These are phyloP conservation scores for Neosalanx taihuensis DNA, from an alignment of 2,797 vertebrate genomes.

Conservation along the genomic window DNA sequence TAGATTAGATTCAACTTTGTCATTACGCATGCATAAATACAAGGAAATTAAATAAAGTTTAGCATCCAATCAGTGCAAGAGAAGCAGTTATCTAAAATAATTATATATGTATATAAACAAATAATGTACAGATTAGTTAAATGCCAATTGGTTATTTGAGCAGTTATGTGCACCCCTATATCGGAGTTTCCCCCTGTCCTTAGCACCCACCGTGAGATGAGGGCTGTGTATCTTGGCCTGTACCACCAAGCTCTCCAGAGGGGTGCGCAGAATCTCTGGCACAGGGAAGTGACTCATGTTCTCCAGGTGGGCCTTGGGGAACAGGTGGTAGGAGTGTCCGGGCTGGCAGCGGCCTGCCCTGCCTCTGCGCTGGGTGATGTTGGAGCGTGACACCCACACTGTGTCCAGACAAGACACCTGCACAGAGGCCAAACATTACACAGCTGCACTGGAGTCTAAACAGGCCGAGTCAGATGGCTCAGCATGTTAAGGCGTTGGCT, in stretches of 20 bases:
- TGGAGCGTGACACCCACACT: slow-evolving; percentile 90
- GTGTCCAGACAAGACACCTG: slow-evolving; percentile 96
- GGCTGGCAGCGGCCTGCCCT: slow-evolving; percentile 94
- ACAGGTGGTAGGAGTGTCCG: slow-evolving; percentile 91
- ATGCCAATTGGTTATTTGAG: too few species aligned
- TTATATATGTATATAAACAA: too few species aligned
- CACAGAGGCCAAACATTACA: background rate
- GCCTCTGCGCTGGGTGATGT: slow-evolving; percentile 89
- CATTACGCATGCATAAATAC: too few species aligned
- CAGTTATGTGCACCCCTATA: background rate
- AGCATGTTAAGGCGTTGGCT: too few species aligned
- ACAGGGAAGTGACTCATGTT: slow-evolving; percentile 85
- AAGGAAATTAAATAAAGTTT: too few species aligned
- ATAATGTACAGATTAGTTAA: too few species aligned
- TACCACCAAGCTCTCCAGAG: slow-evolving; percentile 90
- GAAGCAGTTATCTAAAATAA: too few species aligned
- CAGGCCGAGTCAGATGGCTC: too few species aligned
- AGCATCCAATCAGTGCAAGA: too few species aligned
- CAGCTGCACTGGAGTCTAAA: background rate
- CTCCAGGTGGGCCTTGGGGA: slow-evolving; percentile 80
- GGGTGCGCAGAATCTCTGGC: slow-evolving; percentile 94
- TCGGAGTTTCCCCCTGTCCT: background rate
- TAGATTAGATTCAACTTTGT: too few species aligned
- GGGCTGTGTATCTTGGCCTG: slow-evolving; percentile 97
- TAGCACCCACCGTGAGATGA: slow-evolving; percentile 77